Evolutionary conservation across 1,140 invertebrate genomes (phyloP), one percentile per base, ranked within the genome.

Genomic region (Drosophila albomicans): DNA sequence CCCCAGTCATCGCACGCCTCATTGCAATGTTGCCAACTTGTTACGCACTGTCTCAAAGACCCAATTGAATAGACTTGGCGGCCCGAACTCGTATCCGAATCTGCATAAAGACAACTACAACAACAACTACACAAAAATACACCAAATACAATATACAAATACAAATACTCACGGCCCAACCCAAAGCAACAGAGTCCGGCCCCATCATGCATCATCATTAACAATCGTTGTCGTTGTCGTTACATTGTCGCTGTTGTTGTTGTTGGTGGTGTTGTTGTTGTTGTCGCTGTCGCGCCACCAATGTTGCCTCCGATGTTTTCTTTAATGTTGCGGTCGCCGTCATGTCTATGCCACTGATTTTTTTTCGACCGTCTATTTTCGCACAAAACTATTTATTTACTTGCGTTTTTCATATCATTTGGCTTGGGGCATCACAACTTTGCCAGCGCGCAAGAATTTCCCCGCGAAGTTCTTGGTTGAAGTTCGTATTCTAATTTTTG

Each of bases 171-270:
- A 25, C n/a, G n/a, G 16, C 20, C 57, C 38, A 25, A 6, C 20
- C 56, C 43, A 41, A 25, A 11, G 41, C 38, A 25, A 6, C 20
- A 41, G 25, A 25, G 38, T 46, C 49, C 45, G 16, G 38, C 58
- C 49, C 54, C 62, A 57, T 46, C 74, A 76, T 76, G 68, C 74
- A 76, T 76, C 74, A 76, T 76, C 74, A 76, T 76, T 76, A 76
- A 62, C 61, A 71, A 65, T 52, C 54, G 61, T 54, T 51, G 56
- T 59, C 11, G 65, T 59, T 32, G 56, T 51, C 16, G 43, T 28
- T 49, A 25, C 43, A 35, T 25, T 64, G 46, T 43, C 48, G 30
- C 35, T 41, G 61, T 32, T 15, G 49, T 28, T 59, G 66, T 30
- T 32, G 52, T 30, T 48, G 46, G 8, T 69, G 67, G 25, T 30